Conservation (phyloP, 2,888 invertebrate species). For the Amblyteles armatorius region DNA sequence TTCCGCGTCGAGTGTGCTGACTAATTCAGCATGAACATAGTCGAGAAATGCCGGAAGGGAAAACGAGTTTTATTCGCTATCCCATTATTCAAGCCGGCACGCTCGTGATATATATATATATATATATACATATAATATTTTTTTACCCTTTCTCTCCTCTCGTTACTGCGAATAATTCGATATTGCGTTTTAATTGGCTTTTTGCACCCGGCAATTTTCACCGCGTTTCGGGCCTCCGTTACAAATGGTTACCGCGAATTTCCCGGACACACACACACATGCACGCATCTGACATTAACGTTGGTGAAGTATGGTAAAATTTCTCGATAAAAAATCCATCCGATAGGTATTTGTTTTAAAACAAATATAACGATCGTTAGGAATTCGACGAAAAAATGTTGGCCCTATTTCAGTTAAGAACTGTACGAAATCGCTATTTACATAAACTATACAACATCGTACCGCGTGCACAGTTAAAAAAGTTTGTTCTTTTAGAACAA, state of each 20-base stretch:
- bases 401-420: neutral
- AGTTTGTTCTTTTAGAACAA: too few relatives aligned
- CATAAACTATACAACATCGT: neutral
- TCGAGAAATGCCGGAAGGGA: slow-evolving; percentile 29
- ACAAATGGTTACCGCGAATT: slow-evolving; percentile 16
- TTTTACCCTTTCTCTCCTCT: neutral
- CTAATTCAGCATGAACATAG: slow-evolving; percentile 37
- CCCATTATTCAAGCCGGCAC: slow-evolving; percentile 43
- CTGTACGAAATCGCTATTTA: neutral
- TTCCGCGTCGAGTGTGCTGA: neutral
- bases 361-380: neutral
- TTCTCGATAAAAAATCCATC: neutral
- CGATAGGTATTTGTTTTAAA: neutral
- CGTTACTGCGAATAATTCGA: slow-evolving; percentile 44
- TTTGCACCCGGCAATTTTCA: slow-evolving; percentile 7
- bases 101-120: too few relatives aligned
- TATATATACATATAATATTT: neutral
- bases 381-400: neutral
- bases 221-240: neutral
- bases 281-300: neutral
- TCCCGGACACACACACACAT: neutral
- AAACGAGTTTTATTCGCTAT: slow-evolving; percentile 20
- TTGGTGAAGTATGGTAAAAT: neutral
- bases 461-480: neutral
- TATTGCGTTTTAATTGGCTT: slow-evolving; percentile 40